Conservation (phyloP, 2,888 invertebrate species). For the Eupithecia abbreviata region DNA sequence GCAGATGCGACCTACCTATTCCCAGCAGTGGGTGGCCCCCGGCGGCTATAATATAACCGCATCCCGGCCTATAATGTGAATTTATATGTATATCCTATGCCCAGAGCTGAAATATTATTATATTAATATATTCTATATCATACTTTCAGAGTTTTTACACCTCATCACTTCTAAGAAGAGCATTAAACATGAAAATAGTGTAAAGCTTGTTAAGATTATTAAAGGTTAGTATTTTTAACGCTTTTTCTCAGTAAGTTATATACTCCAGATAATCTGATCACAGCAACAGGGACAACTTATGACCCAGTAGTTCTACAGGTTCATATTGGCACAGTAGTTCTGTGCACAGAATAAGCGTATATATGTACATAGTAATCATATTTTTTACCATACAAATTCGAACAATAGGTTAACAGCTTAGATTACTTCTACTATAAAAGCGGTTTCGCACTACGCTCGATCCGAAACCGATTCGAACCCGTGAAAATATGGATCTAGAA, state of each 20-base stretch:
- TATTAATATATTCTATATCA: not conserved
- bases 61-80: not conserved
- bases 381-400: not conserved
- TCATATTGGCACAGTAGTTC: not conserved
- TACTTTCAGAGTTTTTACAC: not conserved
- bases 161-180: not conserved
- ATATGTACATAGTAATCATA: too few species aligned
- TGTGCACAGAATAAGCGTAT: not conserved
- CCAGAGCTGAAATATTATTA: not conserved
- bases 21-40: not conserved
- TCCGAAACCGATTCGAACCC: too few species aligned
- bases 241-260: not conserved
- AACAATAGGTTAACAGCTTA: not conserved
- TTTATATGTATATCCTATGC: not conserved
- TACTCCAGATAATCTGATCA: not conserved
- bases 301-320: not conserved
- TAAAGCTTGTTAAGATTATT: not conserved
- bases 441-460: too few species aligned
- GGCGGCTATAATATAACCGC: too few species aligned
- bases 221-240: not conserved
- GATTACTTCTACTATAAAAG: not conserved
- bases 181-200: not conserved
- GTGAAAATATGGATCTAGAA: too few species aligned
- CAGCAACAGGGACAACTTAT: not conserved
- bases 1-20: too few species aligned